These are phyloP conservation scores for Eremophila alpestris DNA, from an alignment of 2,797 vertebrate species.

Conservation along the genomic window DNA sequence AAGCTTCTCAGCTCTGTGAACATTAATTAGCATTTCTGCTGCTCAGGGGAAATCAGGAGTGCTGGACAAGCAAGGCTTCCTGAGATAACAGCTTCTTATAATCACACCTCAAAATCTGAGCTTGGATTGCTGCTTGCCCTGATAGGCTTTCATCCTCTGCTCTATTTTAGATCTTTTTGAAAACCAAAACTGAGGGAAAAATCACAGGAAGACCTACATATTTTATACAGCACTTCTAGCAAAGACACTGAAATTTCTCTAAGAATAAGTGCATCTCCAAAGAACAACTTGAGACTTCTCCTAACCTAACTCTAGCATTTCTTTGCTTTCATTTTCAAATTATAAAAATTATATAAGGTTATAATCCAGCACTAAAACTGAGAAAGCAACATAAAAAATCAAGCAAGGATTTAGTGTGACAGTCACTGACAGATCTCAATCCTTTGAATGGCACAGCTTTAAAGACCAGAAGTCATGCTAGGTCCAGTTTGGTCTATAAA, in stretches of 20 bases:
- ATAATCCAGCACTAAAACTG: background rate
- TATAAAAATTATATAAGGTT: background rate
- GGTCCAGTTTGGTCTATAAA: constrained; percentile 22
- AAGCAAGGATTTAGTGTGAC: background rate
- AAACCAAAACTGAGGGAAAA: background rate
- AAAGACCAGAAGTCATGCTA: constrained; percentile 33
- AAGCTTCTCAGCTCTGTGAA: background rate
- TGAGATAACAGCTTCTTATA: background rate
- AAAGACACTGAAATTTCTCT: background rate
- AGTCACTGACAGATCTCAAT: constrained; percentile 30
- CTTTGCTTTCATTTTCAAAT: constrained; percentile 29
- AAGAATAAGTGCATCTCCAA: background rate
- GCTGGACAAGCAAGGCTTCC: constrained; percentile 10
- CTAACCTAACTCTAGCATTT: background rate
- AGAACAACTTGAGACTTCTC: constrained; percentile 17
- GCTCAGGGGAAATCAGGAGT: background rate
- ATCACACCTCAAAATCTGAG: background rate
- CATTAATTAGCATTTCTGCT: constrained; percentile 21
- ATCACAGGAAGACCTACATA: constrained; percentile 32
- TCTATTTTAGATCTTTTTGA: constrained; percentile 33
- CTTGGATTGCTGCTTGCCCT: background rate
- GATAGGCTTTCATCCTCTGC: background rate
- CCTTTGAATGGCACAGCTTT: constrained; percentile 18
- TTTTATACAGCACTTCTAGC: background rate
- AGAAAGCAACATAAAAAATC: constrained; percentile 15